Evolutionary conservation across 1,140 invertebrate species (phyloP), one percentile per base, ranked within the genome.

Genomic region (Lepidotrigona ventralis): DNA sequence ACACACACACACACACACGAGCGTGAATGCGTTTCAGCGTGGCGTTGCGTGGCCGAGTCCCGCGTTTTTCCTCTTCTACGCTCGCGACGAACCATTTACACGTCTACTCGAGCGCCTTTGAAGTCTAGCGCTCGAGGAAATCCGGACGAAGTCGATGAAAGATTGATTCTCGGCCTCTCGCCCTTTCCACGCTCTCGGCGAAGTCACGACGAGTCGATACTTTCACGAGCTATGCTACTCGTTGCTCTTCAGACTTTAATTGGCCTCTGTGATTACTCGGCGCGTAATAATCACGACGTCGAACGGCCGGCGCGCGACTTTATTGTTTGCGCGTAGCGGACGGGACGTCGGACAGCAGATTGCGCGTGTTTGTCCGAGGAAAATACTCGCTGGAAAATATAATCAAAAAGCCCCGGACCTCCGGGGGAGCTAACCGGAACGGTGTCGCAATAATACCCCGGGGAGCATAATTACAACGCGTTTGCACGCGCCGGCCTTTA

Each of bases 31-130:
- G 33, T 46, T 79, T 69, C 1, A 33, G n/a, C 82, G 58, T 33
- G 29, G 23, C 17, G 60, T 79, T 69, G 53, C 53, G 63, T 69
- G 14, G 17, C 46, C 12, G 54, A 53, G 71, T 66, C 60, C 33
- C 68, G 6, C 23, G 19, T n/a, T 23, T 58, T 80, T 80, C 58
- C 60, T 56, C 76, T 15, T 26, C 19, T 56, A 3, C 15, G 72
- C 23, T 33, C 78, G 23, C 68, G 15, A 58, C 21, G 54, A 17
- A 68, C 58, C 81, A 79, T 79, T 79, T 68, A 58, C 69, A 12
- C 81, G 72, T 79, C 73, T 68, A 51, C 76, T 46, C 39, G 39
- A 12, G 51, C 26, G 29, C 63, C 83, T 80, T 79, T 80, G 83
- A 84, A 68, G 60, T 84, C 46, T 23, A 12, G 29, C 58, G 23